A percentile compares a stretch with the other conserved stretches of the same genome.
phyloP scores from a whole-genome alignment of 2,797 vertebrate genomes.

The Picus viridis region DNA sequence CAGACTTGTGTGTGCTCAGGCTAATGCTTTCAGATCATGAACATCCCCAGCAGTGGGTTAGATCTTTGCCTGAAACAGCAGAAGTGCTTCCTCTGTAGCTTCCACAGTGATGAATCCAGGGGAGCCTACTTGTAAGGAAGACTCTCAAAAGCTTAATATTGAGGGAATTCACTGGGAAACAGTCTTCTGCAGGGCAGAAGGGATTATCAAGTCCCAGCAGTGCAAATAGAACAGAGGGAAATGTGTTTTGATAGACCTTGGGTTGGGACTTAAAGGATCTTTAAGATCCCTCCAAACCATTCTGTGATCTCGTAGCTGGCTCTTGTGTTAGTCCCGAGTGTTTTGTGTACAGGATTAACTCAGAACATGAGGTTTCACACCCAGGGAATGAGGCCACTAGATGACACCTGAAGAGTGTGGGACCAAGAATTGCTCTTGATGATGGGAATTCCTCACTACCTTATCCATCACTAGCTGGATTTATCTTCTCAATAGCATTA shows the following conservation, averaged over 20 bases:
- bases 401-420: background rate
- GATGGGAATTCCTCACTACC: background rate
- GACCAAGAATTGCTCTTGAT: background rate
- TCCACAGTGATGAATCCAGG: background rate
- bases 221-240: background rate
- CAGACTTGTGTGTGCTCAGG: background rate
- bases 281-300: too few species aligned
- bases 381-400: background rate
- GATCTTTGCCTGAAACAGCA: background rate
- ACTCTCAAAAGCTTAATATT: background rate
- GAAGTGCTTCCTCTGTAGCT: background rate
- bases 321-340: background rate
- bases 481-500: background rate
- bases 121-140: background rate
- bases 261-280: too few species aligned
- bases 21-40: background rate
- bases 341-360: background rate
- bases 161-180: background rate
- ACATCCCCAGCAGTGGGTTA: background rate
- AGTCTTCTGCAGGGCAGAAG: background rate
- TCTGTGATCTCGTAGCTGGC: background rate
- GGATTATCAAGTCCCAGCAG: background rate
- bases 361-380: background rate
- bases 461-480: background rate
- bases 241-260: background rate